phyloP scores from a whole-genome alignment of 2,113 vertebrate species.

The Phyllopteryx taeniolatus region DNA sequence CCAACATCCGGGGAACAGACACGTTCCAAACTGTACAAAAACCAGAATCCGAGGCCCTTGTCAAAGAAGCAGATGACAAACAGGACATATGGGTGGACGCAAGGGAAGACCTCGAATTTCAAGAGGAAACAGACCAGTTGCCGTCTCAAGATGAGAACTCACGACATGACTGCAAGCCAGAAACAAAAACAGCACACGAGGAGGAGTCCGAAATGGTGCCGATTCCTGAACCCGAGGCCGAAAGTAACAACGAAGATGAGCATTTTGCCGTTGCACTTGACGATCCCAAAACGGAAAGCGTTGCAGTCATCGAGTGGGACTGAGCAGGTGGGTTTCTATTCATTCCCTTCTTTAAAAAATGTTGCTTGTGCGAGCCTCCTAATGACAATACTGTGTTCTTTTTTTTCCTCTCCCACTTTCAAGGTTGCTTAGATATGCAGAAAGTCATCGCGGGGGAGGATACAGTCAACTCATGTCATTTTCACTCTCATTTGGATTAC shows the following conservation, averaged over 20 bases:
- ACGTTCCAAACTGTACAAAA: neutral
- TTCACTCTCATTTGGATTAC: neutral
- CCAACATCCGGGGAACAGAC: neutral
- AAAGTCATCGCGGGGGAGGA: neutral
- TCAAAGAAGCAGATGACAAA: conserved; percentile 45
- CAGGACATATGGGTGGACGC: conserved; percentile 71
- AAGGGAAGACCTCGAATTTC: conserved; percentile 45
- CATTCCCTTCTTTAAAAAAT: conserved; percentile 10
- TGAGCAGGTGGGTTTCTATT: conserved; percentile 1
- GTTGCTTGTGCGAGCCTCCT: neutral
- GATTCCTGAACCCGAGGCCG: neutral
- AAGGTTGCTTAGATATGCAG: neutral
- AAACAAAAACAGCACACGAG: neutral
- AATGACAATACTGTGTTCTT: neutral
- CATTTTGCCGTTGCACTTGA: conserved; percentile 55
- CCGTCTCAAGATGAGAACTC: conserved; percentile 5
- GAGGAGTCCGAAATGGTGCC: conserved; percentile 1
- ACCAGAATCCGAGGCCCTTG: neutral
- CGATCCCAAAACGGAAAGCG: conserved; percentile 7
- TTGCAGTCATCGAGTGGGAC: conserved; percentile 20
- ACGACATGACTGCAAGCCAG: neutral
- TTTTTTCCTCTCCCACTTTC: neutral
- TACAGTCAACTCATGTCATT: neutral
- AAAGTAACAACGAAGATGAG: conserved; percentile 45
- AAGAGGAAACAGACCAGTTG: neutral